Base-by-base conservation (phyloP, 2,113 vertebrate species). In the Trogon surrucura region DNA sequence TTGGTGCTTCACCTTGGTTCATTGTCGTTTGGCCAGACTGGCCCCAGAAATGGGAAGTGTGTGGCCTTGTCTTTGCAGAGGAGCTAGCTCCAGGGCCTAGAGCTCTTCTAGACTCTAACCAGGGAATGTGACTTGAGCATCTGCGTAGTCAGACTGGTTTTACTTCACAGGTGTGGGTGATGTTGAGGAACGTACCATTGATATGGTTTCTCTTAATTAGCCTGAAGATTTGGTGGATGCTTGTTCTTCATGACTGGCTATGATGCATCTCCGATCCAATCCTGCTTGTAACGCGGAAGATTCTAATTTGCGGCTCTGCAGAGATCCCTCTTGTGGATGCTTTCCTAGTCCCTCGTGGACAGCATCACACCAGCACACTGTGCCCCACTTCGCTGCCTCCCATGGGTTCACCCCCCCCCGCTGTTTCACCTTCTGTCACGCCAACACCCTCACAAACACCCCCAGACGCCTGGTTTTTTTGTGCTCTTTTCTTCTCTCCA, bases 91-190 rank as follows among this genome's bases (percentile, higher is more conserved):
- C 58, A 38, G 85, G 66, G 36, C 7, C 45, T 82, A 21, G 36
- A 85, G 45, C 51, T 62, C 53, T 23, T 73, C 34, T 18, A 67
- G 60, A 3, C 5, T 66, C 23, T 53, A 66, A 77, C 48, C 51
- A 36, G 72, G 71, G 82, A 36, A 73, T 41, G 66, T 22, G 30
- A 72, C 71, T 75, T 2, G 1, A 45, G 44, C 72, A 26, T 15
- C 64, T 64, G 38, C 69, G 57, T 61, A 30, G 65, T 78, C 65
- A 64, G 34, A 78, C 83, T 71, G 77, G 50, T 92, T 94, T 93
- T 80, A 23, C 58, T 85, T 65, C 54, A 13, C 32, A 70, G 21
- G 22, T 78, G 5, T 74, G 56, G 41, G 72, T 86, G 48, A 64
- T 56, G 36, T 57, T 74, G 51, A 64, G 65, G 53, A 65, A 64